phyloP scores from a whole-genome alignment of 2,113 vertebrate genomes.

The Anguilla japonica region DNA sequence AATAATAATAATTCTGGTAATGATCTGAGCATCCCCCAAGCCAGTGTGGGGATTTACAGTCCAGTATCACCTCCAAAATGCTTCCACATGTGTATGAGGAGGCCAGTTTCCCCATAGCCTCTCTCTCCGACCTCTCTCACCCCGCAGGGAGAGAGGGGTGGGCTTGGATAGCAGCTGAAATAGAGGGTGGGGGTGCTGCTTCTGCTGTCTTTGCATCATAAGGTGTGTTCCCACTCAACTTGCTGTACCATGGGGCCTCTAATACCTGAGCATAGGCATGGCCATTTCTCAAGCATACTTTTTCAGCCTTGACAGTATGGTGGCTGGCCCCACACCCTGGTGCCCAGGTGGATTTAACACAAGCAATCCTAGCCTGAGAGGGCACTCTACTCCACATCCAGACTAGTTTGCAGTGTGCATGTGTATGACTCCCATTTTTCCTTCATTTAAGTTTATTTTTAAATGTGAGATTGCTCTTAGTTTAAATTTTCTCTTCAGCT shows the following conservation, averaged over 20 bases:
- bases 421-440: not conserved
- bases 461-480: not conserved
- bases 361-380: too few species aligned
- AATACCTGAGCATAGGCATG: too few species aligned
- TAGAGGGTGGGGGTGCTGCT: not conserved
- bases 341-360: too few species aligned
- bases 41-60: conserved; percentile 19
- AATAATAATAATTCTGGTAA: conserved; percentile 10
- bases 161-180: not conserved
- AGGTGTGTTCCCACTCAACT: not conserved
- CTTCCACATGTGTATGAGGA: conserved; percentile 30
- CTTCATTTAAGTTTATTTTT: not conserved
- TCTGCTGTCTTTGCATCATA: not conserved
- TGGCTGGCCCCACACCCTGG: not conserved
- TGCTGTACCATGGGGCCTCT: not conserved
- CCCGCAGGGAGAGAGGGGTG: not conserved
- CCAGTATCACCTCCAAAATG: conserved; percentile 29
- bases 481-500: not conserved
- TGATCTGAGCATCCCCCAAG: not conserved
- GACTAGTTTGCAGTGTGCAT: too few species aligned
- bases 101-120: not conserved
- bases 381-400: not conserved
- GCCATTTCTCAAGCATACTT: not conserved
- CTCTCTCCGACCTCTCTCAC: not conserved
- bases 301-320: too few species aligned